Evolutionary conservation across 2,888 invertebrate species (phyloP), one percentile per base, ranked within the genome.

Genomic region (Brenthis hecate): DNA sequence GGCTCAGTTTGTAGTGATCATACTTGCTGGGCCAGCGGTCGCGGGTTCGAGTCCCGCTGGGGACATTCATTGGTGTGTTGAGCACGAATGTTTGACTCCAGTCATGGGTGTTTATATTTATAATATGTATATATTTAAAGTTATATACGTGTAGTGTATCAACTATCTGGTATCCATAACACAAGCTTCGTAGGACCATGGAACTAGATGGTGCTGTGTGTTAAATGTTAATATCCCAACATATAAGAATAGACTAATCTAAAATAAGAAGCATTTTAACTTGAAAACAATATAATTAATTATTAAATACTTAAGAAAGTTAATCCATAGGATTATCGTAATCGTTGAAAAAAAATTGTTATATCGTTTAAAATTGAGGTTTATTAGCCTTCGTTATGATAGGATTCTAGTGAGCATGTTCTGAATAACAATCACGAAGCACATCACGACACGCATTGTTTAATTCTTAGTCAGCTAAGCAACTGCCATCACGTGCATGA

Each of bases 161-260:
- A 19, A 19, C 19, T 19, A 19, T 19, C 19, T 19, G 19, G 19
- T 19, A 19, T 19, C 19, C 19, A 19, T 19, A 19, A 19, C 19
- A 19, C 19, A 19, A 19, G 19, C 19, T 19, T 19, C 19, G 19
- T 19, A 19, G 19, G 19, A 19, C 19, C 19, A 19, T 19, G 19
- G 19, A 19, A 19, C 1, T 19, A 19, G 19, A 19, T 19, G 19
- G 19, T 19, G n/a, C n/a, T n/a, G n/a, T n/a, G 19, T 19, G 19
- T 19, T 19, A 19, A 19, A 19, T 19, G 19, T 19, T 19, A 19
- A 19, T 19, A 1, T 19, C 19, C 19, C 19, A 19, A 28, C 3
- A 28, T 23, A 28, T 28, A 28, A 3, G 3, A 28, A 28, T 28
- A 28, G 28, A 4, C 28, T 28, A 69, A 75, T 74, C 32, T 71